Conservation (phyloP, 2,888 invertebrate species). For the Margaritifera margaritifera region DNA sequence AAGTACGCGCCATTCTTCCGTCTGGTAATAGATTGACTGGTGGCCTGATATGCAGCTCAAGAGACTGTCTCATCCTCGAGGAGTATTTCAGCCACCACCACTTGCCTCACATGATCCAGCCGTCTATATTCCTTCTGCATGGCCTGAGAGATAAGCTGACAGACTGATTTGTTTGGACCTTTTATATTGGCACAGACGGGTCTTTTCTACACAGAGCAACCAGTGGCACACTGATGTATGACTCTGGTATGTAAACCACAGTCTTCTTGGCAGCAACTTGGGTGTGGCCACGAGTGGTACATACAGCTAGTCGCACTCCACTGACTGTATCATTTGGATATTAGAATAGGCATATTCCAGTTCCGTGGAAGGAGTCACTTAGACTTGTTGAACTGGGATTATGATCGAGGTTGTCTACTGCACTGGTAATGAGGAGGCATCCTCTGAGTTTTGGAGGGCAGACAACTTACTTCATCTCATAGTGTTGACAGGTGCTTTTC, state of each 20-base stretch:
- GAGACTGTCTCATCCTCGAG: background rate
- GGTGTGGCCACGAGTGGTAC: background rate
- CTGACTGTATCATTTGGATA: slow-evolving; percentile 4
- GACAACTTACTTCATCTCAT: slow-evolving; percentile 14
- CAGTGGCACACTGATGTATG: too few species aligned
- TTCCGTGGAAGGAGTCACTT: slow-evolving; percentile 22
- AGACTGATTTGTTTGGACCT: too few species aligned
- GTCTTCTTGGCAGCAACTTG: too few species aligned
- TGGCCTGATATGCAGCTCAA: background rate
- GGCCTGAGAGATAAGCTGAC: too few species aligned
- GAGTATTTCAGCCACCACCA: background rate
- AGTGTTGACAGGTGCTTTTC: slow-evolving; percentile 10
- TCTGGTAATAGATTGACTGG: background rate
- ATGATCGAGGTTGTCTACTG: slow-evolving; percentile 28
- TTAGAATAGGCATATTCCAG: slow-evolving; percentile 19
- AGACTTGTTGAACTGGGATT: slow-evolving; percentile 29
- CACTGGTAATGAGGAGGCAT: slow-evolving; percentile 19
- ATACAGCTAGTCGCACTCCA: slow-evolving; percentile 4
- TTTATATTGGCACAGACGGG: too few species aligned
- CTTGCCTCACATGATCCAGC: background rate
- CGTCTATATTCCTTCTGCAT: background rate
- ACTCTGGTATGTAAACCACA: background rate
- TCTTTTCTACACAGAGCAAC: too few species aligned
- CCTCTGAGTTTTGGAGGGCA: slow-evolving; percentile 16
- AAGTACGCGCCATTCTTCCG: background rate